Base-by-base conservation (phyloP, 2,888 invertebrate genomes). In the Tetropium fuscum region DNA sequence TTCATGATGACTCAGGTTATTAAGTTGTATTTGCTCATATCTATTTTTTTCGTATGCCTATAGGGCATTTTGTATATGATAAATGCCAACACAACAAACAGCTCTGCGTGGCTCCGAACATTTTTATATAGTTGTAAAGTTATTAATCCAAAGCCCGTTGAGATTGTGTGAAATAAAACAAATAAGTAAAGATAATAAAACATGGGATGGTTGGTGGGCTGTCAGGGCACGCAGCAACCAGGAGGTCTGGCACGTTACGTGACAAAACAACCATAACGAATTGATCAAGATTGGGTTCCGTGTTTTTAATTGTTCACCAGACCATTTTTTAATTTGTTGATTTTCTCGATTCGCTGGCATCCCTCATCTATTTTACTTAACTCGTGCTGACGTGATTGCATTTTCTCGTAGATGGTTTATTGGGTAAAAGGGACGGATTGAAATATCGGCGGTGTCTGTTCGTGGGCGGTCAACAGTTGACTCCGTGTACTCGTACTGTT, bases 181-280 rank as follows among this genome's bases (percentile, higher is more conserved):
- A 73, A 71, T 58, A 66, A 75, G 72, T 73, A 72, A 74, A 60
- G 77, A 77, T 75, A 78, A 78, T 78, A 78, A 78, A 79, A 78
- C 78, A 78, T 73, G 74, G 63, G 73, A 76, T 76, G 77, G 79
- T 78, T 79, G 79, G 80, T 79, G 79, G 80, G 78, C 78, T 71
- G 75, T 73, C 73, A 71, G 70, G 74, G 76, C 73, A 75, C 72
- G 72, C 73, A 68, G 73, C 78, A 75, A 76, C 79, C 76, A 76
- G 80, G 80, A 80, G 80, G 80, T 80, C 80, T 71, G 78, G 75
- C 80, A 75, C 78, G 79, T 80, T 78, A 79, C 78, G 80, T 80
- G 80, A 80, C 80, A 80, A 79, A 78, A 80, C 79, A 77, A 79
- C 78, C 79, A 78, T 79, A 78, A 78, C 76, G 77, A 78, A 79